These are phyloP conservation scores for Valencia hispanica DNA, from an alignment of 2,797 vertebrate species.

Conservation along the genomic window DNA sequence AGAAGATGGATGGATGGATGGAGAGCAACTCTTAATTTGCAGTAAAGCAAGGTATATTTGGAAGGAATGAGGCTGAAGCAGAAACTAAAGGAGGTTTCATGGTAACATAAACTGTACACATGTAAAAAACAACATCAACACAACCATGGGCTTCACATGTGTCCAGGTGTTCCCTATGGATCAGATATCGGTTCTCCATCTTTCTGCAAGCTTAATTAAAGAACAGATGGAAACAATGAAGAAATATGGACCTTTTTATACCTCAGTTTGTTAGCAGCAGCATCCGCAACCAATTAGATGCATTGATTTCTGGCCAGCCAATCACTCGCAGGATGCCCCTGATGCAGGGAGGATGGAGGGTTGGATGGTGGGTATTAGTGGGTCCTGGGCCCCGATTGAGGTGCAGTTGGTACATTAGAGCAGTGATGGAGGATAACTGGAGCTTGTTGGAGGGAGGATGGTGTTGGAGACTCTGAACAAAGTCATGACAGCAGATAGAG, in stretches of 20 bases:
- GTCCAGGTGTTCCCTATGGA: background rate
- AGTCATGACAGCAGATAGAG: constrained; percentile 56
- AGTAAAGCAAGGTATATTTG: background rate
- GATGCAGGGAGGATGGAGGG: background rate
- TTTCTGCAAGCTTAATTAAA: background rate
- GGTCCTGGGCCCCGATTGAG: background rate
- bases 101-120: background rate
- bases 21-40: background rate
- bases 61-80: too few relatives aligned
- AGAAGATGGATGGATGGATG: background rate
- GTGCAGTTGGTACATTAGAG: constrained; percentile 2
- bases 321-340: background rate
- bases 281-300: constrained; percentile 5
- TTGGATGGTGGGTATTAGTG: background rate
- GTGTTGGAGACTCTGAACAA: constrained; percentile 38
- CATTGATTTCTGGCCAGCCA: background rate
- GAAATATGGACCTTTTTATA: background rate
- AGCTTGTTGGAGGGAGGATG: constrained; percentile 21
- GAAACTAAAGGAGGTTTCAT: background rate
- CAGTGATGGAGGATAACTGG: constrained; percentile 15
- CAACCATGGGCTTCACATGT: background rate
- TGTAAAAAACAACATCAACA: too few relatives aligned
- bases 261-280: background rate
- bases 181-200: background rate
- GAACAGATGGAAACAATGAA: background rate